Evolutionary conservation across 2,113 vertebrate genomes (phyloP).

Genomic region (Pseudolaguvia tuberculata): DNA sequence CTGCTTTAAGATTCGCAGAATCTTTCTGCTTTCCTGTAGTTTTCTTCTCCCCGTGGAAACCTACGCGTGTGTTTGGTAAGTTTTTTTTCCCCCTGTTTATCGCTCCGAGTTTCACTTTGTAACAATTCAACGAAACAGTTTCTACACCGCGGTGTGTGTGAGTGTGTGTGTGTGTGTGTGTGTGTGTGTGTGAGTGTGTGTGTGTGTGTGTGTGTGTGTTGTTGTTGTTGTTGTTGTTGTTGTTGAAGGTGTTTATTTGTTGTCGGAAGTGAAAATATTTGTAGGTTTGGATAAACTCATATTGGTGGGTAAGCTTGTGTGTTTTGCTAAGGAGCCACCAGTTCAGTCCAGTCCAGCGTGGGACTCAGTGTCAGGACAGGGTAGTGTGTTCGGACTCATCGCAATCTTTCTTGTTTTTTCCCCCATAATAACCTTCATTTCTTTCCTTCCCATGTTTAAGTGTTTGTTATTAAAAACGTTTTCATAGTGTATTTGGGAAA

Average conservation of each 20-base stretch:
- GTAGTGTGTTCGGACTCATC: background rate
- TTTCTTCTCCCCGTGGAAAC: slow-evolving; percentile 41
- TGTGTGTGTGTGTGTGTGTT: background rate
- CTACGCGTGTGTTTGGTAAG: slow-evolving; percentile 62
- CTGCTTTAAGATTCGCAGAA: slow-evolving; percentile 58
- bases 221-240: too few relatives aligned
- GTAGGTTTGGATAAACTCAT: background rate
- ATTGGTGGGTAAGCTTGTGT: background rate
- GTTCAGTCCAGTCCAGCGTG: background rate
- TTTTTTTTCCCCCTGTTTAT: slow-evolving; percentile 54
- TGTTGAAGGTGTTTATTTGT: slow-evolving; percentile 5
- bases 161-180: background rate
- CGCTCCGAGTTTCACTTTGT: slow-evolving; percentile 40
- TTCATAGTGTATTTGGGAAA: too few relatives aligned
- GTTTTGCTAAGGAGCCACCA: background rate
- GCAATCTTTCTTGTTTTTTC: background rate
- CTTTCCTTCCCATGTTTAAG: too few relatives aligned
- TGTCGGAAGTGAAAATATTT: background rate
- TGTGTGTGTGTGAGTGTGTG: too few relatives aligned
- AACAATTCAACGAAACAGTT: slow-evolving; percentile 11
- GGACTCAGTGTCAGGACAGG: background rate
- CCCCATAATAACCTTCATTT: background rate
- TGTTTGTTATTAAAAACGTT: too few relatives aligned
- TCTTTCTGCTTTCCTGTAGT: slow-evolving; percentile 23
- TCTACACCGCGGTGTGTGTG: background rate